phyloP scores from a whole-genome alignment of 2,797 vertebrate species.

The Pantherophis alleghaniensis region DNA sequence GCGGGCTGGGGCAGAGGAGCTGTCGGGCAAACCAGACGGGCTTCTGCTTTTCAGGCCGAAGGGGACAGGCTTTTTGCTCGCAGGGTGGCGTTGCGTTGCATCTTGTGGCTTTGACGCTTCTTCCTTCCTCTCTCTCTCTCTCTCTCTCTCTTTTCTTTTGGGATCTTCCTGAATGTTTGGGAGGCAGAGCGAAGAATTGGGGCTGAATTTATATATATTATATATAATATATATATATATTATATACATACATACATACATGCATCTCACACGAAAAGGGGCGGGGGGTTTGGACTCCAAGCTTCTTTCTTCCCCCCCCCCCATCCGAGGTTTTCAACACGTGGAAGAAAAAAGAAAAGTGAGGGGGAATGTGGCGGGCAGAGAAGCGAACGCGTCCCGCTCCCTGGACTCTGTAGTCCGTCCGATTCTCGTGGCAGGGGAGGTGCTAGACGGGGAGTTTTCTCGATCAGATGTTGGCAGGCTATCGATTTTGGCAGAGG shows the following conservation, averaged over 20 bases:
- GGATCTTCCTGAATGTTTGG: background rate
- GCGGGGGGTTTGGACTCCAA: too few relatives aligned
- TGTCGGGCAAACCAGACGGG: background rate
- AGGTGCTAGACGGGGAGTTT: background rate
- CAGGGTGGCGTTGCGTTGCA: background rate
- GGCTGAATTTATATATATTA: background rate
- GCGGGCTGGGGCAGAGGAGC: background rate
- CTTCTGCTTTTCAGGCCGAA: background rate
- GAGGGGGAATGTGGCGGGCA: rapidly evolving
- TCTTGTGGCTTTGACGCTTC: background rate
- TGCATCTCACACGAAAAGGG: too few relatives aligned
- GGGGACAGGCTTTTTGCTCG: background rate
- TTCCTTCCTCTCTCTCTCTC: background rate
- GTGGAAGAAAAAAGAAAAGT: background rate
- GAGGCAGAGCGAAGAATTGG: background rate
- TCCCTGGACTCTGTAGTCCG: too few relatives aligned
- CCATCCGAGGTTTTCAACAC: too few relatives aligned
- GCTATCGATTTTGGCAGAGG: background rate
- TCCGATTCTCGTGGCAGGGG: background rate
- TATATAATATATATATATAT: too few relatives aligned
- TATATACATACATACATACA: too few relatives aligned
- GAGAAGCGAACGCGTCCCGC: background rate
- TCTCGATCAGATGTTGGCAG: background rate
- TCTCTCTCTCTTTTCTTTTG: background rate
- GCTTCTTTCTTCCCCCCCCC: too few relatives aligned